A percentile compares a stretch with the other conserved stretches of the same genome.
Conservation (phyloP, 2,797 vertebrate species). For the Scarus forsteni region DNA sequence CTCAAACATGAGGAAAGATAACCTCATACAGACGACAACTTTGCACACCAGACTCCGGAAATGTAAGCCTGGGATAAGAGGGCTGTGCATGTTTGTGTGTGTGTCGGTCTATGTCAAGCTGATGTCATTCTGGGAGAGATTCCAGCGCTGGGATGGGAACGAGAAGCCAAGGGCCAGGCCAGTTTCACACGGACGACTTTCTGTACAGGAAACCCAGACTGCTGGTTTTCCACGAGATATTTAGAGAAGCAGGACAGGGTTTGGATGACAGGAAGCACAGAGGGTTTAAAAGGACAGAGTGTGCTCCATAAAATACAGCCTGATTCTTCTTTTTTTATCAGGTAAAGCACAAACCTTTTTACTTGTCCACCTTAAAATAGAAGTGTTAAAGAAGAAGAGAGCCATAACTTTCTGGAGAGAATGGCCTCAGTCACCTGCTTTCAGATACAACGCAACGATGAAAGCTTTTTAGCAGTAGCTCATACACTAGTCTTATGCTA, state of each 20-base stretch:
- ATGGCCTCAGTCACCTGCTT: too few species aligned
- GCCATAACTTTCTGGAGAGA: too few species aligned
- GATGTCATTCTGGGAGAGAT: conserved; percentile 79
- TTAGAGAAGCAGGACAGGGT: conserved; percentile 39
- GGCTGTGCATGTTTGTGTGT: conserved; percentile 26
- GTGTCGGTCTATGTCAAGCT: conserved; percentile 53
- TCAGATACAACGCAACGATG: too few species aligned
- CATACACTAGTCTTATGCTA: too few species aligned
- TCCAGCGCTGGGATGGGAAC: conserved; percentile 73
- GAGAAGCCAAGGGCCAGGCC: conserved; percentile 52
- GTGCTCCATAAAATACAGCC: conserved; percentile 14
- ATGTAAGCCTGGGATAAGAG: conserved; percentile 65
- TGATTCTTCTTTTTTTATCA: conserved; percentile 25
- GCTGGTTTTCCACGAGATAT: conserved; percentile 72
- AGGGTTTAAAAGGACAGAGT: conserved; percentile 10
- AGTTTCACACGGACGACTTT: conserved; percentile 75
- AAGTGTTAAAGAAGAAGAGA: too few species aligned
- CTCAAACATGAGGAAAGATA: conserved; percentile 57
- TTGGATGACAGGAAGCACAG: conserved; percentile 43
- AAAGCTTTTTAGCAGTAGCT: too few species aligned
- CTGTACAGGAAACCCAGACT: conserved; percentile 75
- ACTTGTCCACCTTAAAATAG: too few species aligned
- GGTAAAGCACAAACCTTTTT: too few species aligned
- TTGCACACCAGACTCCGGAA: conserved; percentile 67
- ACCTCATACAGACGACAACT: conserved; percentile 32